Evolutionary conservation across 1,140 invertebrate genomes (phyloP), one percentile per base, ranked within the genome.

Genomic region (Caenorhabditis briggsae): DNA sequence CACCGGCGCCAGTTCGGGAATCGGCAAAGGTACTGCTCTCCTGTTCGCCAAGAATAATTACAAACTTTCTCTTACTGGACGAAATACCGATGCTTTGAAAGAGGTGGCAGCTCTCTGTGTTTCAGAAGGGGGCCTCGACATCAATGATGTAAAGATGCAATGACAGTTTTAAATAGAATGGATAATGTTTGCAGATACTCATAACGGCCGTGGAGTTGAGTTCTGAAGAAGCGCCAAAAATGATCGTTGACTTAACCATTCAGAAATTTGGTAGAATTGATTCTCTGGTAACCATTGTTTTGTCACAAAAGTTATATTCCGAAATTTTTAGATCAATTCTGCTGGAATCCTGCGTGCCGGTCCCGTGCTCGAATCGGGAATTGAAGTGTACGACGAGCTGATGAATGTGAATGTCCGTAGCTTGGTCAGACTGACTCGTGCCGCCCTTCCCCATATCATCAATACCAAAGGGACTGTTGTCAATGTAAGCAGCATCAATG

Each of bases 401-500:
- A 96, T 97, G 94, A 95, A 96, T 90, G 94, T 95, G 18, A 97
- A 97, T 93, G 95, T 97, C 1, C 94, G 96, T 90, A 88, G 85
- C 43, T 82, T 92, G 95, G 11, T 93, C 96, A 18, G 97, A 82
- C 91, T 98, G 85, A 97, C 96, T 0, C 95, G 95, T 94, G 90
- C 97, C 65, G 95, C 96, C 53, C 95, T 96, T 0, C 96, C 97
- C 1, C 94, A 97, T 93, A 93, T 98, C 12, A 93, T 96, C 9
- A 94, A 95, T 92, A 95, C 95, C 0, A 96, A 96, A 93, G 96
- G 96, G 53, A 96, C 95, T 88, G 95, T 97, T 89, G 96, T 98
- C 0, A 98, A 97, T 92, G 95, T 97, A 0, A 97, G 96, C 7
- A 97, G 96, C 92, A 95, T 97, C 0, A 95, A 94, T 91, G 96